Evolutionary conservation across 1,140 invertebrate species (phyloP), one percentile per base, ranked within the genome.

Genomic region (Zaprionus nigranus): DNA sequence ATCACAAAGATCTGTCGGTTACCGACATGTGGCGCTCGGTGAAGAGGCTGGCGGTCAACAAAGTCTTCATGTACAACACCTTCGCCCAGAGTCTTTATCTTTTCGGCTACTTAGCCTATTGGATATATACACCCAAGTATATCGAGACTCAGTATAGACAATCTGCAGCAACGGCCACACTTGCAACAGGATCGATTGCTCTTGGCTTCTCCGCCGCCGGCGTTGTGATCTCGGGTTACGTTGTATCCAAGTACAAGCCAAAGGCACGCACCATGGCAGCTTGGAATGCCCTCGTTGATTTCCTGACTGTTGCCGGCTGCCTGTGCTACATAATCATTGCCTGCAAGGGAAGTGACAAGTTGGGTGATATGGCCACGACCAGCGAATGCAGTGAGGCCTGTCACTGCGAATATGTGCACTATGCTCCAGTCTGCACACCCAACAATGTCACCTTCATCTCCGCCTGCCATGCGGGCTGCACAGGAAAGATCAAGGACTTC

Each of bases 121-220:
- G 95, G 94, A 96, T 96, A 15, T 96, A 96, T 76, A 94, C 96
- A 81, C 96, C 96, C 0, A 96, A 96, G 83, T 97, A 96, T 62
- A 95, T 96, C 43, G 96, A 96, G 92, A 95, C 94, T 0, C 95
- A 96, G 82, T 97, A 96, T 87, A 94, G 95, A 70, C 95, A 96
- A 78, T 95, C 96, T 2, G 95, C 96, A 0, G 95, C 95, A 0
- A 93, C 94, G 2, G 95, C 96, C 2, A 93, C 94, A 28, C 86
- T 96, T 53, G 95, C 95, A 3, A 96, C 95, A 57, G 96, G 96
- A 24, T 94, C 94, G 6, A 94, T 96, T 6, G 96, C 96, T 1
- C 92, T 97, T 5, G 93, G 95, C 2, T 96, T 96, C 92, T 96
- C 95, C 13, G 95, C 95, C 0, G 92, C 96, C 26, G 96, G 96